phyloP scores from a whole-genome alignment of 2,113 vertebrate species.

The Ciconia maguari region DNA sequence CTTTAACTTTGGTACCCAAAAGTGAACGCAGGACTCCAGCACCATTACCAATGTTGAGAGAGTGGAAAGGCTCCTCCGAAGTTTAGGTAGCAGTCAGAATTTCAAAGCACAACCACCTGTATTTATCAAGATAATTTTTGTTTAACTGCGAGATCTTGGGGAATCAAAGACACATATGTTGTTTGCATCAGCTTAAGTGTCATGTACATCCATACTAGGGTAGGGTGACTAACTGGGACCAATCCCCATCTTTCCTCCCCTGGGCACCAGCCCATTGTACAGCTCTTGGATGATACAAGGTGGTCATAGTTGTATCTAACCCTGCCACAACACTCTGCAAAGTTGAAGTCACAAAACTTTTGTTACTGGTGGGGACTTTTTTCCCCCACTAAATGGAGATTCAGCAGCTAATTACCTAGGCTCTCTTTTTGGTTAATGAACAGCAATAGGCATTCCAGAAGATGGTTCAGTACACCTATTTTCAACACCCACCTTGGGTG shows the following conservation, averaged over 20 bases:
- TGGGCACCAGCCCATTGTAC: not conserved
- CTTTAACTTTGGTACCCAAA: not conserved
- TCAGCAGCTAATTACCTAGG: not conserved
- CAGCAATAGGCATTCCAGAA: not conserved
- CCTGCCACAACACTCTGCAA: not conserved
- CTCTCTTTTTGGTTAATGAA: not conserved
- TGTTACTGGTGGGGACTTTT: not conserved
- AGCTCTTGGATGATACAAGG: not conserved
- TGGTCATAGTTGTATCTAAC: not conserved
- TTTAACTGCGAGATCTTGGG: not conserved
- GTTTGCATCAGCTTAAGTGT: not conserved
- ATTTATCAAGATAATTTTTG: not conserved
- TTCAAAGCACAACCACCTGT: not conserved
- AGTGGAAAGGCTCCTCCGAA: not conserved
- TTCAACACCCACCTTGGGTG: not conserved
- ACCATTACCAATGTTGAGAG: not conserved
- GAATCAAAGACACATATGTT: not conserved
- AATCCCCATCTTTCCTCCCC: not conserved
- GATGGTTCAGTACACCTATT: not conserved
- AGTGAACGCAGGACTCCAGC: not conserved
- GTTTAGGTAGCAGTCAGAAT: not conserved
- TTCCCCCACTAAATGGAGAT: not conserved
- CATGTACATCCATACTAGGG: accelerated
- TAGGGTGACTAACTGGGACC: not conserved
- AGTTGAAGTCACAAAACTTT: not conserved